Evolutionary conservation across 2,888 invertebrate genomes (phyloP).

Genomic region (Agapostemon virescens): DNA sequence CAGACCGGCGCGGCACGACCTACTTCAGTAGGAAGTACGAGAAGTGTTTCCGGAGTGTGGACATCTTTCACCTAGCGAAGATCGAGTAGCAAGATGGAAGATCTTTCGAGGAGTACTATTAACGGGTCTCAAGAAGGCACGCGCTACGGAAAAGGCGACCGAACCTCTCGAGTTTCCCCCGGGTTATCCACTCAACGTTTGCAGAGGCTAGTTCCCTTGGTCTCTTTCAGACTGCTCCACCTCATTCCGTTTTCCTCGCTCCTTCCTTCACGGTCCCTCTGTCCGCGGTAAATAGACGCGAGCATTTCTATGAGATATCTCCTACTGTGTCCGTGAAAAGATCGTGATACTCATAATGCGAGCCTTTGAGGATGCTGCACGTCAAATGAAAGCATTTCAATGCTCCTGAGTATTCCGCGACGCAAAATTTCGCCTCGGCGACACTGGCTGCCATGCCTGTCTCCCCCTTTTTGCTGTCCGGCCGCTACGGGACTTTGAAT

Average conservation of each 20-base stretch:
- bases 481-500: slow-evolving; percentile 12
- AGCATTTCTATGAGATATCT: slow-evolving; percentile 69
- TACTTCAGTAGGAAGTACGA: slow-evolving; percentile 55
- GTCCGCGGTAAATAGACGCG: slow-evolving; percentile 60
- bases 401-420: slow-evolving; percentile 60
- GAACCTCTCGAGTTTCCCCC: slow-evolving; percentile 56
- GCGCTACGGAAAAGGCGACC: slow-evolving; percentile 62
- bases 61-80: slow-evolving; percentile 47
- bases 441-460: slow-evolving; percentile 21
- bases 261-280: slow-evolving; percentile 37
- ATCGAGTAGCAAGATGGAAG: slow-evolving; percentile 62
- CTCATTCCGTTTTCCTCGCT: slow-evolving; percentile 54
- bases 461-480: background rate
- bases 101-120: slow-evolving; percentile 63
- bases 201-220: slow-evolving; percentile 54
- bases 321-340: slow-evolving; percentile 63
- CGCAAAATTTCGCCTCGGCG: slow-evolving; percentile 48
- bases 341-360: slow-evolving; percentile 63
- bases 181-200: slow-evolving; percentile 62
- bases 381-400: slow-evolving; percentile 65
- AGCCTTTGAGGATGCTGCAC: slow-evolving; percentile 59
- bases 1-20: slow-evolving; percentile 40
- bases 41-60: slow-evolving; percentile 57
- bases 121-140: slow-evolving; percentile 53
- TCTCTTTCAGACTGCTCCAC: slow-evolving; percentile 46